Evolutionary conservation across 2,797 vertebrate genomes (phyloP).

Genomic region (Danio aesculapii): DNA sequence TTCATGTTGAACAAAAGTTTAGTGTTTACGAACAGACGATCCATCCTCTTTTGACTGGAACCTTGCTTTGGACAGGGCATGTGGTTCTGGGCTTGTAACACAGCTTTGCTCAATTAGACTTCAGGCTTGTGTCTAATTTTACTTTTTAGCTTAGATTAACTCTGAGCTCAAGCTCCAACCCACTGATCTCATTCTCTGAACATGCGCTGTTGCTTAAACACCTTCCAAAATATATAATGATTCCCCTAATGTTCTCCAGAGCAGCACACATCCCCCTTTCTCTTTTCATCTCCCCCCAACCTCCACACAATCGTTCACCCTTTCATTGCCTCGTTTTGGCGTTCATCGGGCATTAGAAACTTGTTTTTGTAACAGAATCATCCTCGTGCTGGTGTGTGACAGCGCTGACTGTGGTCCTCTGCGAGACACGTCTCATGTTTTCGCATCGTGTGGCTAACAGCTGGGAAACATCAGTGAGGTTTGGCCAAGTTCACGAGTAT

Average conservation of each 20-base stretch:
- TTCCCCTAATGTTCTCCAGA: slow-evolving; percentile 46
- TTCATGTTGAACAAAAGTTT: neutral
- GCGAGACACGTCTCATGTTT: slow-evolving; percentile 52
- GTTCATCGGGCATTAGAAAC: slow-evolving; percentile 12
- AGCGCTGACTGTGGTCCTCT: slow-evolving; percentile 23
- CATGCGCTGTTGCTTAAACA: slow-evolving; percentile 25
- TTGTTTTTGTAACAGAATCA: slow-evolving; percentile 32
- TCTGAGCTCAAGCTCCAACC: neutral
- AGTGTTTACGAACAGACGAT: neutral
- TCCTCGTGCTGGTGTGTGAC: neutral
- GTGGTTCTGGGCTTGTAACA: neutral
- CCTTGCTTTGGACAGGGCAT: neutral
- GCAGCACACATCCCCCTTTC: slow-evolving; percentile 10
- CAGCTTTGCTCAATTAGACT: neutral
- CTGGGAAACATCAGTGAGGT: slow-evolving; percentile 52
- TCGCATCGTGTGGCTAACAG: slow-evolving; percentile 47
- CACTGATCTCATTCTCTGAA: slow-evolving; percentile 35
- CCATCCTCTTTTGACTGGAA: neutral
- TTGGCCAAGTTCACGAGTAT: slow-evolving; percentile 22
- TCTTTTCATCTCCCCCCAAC: neutral
- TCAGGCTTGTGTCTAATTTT: slow-evolving; percentile 11
- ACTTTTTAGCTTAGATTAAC: neutral
- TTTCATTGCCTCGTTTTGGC: slow-evolving; percentile 1
- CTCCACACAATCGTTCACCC: neutral
- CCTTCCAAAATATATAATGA: slow-evolving; percentile 37